Conservation (phyloP, 1,140 invertebrate genomes). For the Saccostrea cuccullata region DNA sequence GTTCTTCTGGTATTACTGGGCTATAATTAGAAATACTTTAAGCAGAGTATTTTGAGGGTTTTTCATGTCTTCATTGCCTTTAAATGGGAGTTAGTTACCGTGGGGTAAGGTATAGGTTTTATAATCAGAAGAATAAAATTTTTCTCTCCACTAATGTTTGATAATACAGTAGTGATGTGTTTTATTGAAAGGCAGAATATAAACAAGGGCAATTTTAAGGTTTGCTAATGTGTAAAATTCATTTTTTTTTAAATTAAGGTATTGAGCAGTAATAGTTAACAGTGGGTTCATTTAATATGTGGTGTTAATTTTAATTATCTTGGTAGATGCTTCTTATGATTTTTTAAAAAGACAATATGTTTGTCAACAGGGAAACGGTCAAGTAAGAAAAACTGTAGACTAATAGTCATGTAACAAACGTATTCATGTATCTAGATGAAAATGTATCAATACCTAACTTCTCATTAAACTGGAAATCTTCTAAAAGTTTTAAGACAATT, state of each 20-base stretch:
- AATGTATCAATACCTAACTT: background rate
- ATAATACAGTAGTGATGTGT: background rate
- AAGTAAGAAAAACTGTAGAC: background rate
- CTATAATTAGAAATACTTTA: background rate
- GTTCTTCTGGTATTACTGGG: background rate
- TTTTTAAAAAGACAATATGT: background rate
- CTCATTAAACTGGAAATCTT: background rate
- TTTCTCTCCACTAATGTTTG: background rate
- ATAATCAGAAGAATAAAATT: background rate
- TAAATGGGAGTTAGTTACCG: background rate
- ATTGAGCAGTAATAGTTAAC: too few relatives aligned
- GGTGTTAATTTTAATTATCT: too few relatives aligned
- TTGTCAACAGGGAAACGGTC: slow-evolving; percentile 13
- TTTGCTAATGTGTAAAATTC: background rate
- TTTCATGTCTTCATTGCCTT: background rate
- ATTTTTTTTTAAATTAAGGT: too few relatives aligned
- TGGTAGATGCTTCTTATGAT: too few relatives aligned
- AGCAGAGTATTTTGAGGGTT: background rate
- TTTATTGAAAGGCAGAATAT: background rate
- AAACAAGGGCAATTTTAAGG: background rate
- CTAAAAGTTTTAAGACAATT: background rate
- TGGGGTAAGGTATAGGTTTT: background rate
- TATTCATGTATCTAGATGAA: background rate
- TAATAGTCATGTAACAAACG: background rate
- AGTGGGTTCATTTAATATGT: too few relatives aligned